Evolutionary conservation across 1,140 invertebrate species (phyloP).

Genomic region (Condylostylus longicornis): DNA sequence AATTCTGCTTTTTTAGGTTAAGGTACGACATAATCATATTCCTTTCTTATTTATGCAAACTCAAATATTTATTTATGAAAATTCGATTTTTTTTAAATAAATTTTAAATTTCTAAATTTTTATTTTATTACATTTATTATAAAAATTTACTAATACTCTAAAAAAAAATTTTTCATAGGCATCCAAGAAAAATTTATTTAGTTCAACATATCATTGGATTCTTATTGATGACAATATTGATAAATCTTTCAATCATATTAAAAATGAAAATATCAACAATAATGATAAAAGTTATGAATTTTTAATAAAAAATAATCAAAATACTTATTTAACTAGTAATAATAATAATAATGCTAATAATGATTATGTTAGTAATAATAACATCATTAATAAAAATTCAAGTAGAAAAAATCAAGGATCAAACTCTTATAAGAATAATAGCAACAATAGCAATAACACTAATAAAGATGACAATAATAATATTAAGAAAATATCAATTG

Average conservation of each 20-base stretch:
- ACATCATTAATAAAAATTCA: not conserved
- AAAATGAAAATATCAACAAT: constrained; percentile 1
- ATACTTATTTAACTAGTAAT: not conserved
- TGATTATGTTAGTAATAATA: not conserved
- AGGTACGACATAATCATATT: too few relatives aligned
- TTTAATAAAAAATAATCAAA: constrained; percentile 4
- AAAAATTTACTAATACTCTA: too few relatives aligned
- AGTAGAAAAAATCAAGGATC: not conserved
- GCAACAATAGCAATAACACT: not conserved
- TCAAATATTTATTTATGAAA: too few relatives aligned
- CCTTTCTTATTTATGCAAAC: too few relatives aligned
- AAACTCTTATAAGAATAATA: not conserved
- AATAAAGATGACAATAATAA: not conserved
- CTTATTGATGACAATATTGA: constrained; percentile 29
- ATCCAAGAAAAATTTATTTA: constrained; percentile 28
- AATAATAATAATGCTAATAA: not conserved
- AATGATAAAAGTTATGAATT: constrained; percentile 2
- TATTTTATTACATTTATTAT: too few relatives aligned
- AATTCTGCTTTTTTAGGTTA: too few relatives aligned
- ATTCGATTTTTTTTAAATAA: too few relatives aligned
- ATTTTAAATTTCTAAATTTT: too few relatives aligned
- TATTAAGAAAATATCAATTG: constrained; percentile 1
- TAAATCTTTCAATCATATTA: constrained; percentile 6
- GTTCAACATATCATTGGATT: constrained; percentile 30
- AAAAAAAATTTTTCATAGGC: too few relatives aligned